A percentile compares a stretch with the other conserved stretches of the same genome.
phyloP scores from a whole-genome alignment of 2,888 invertebrate genomes.

The Mamestra brassicae region DNA sequence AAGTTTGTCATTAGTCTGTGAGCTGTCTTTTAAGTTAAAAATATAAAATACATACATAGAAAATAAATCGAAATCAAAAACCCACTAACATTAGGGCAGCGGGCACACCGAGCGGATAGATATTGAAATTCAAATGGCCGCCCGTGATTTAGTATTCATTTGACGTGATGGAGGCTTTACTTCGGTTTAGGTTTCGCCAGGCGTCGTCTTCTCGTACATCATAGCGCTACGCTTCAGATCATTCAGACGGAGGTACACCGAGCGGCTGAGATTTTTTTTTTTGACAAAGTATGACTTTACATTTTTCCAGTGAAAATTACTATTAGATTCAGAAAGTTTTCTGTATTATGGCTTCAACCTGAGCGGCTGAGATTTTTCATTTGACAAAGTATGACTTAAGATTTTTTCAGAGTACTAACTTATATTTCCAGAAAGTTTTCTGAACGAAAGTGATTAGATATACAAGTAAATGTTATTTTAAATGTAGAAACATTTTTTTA shows the following conservation, averaged over 20 bases:
- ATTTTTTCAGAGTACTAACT: no score
- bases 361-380: no score
- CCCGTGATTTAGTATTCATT: slow-evolving; percentile 90
- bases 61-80: slow-evolving; percentile 55
- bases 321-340: no score
- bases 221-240: slow-evolving; percentile 86
- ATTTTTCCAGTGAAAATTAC: not conserved
- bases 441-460: no score
- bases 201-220: slow-evolving; percentile 90
- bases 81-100: slow-evolving; percentile 73
- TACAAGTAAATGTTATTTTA: no score
- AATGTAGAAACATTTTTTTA: no score
- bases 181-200: slow-evolving; percentile 90
- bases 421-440: no score
- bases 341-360: no score
- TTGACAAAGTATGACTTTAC: not conserved
- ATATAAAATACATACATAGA: not conserved
- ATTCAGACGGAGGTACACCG: slow-evolving; percentile 68
- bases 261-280: slow-evolving; percentile 34
- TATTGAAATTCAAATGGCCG: slow-evolving; percentile 90
- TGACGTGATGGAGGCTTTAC: slow-evolving; percentile 90
- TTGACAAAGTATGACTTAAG: no score
- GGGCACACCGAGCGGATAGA: slow-evolving; percentile 77
- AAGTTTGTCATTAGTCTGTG: no score
- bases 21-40: not conserved